Evolutionary conservation across 2,113 vertebrate genomes (phyloP).

Genomic region (Ammodytes marinus): DNA sequence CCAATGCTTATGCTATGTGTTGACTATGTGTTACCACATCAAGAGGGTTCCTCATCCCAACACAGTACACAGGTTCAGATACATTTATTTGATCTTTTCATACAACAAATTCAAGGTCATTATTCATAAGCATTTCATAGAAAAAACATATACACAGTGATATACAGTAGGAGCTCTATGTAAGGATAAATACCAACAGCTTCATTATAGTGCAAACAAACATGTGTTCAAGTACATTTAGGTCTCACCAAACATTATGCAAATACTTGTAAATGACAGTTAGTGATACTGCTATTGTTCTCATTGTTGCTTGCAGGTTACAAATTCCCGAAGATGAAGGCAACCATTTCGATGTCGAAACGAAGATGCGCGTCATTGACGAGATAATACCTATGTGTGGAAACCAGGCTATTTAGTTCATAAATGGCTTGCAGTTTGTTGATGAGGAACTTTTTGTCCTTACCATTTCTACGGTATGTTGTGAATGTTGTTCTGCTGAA

Average conservation of each 20-base stretch:
- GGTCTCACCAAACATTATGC: not conserved
- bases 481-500: not conserved
- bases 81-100: slow-evolving; percentile 16
- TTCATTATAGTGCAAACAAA: not conserved
- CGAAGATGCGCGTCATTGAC: not conserved
- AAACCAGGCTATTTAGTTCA: too few species aligned
- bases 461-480: not conserved
- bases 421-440: too few species aligned
- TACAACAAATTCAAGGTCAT: not conserved
- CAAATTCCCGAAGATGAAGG: not conserved
- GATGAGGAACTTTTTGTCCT: too few species aligned
- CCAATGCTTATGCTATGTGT: not conserved
- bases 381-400: too few species aligned
- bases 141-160: not conserved
- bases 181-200: not conserved
- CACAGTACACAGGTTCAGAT: not conserved
- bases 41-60: not conserved
- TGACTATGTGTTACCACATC: not conserved
- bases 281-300: not conserved
- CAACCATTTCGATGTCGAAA: not conserved
- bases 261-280: not conserved
- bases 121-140: not conserved
- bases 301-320: not conserved
- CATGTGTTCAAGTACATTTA: not conserved
- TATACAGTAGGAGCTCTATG: not conserved